These are phyloP conservation scores for Alfaro cultratus DNA, from an alignment of 2,797 vertebrate species.

Conservation along the genomic window DNA sequence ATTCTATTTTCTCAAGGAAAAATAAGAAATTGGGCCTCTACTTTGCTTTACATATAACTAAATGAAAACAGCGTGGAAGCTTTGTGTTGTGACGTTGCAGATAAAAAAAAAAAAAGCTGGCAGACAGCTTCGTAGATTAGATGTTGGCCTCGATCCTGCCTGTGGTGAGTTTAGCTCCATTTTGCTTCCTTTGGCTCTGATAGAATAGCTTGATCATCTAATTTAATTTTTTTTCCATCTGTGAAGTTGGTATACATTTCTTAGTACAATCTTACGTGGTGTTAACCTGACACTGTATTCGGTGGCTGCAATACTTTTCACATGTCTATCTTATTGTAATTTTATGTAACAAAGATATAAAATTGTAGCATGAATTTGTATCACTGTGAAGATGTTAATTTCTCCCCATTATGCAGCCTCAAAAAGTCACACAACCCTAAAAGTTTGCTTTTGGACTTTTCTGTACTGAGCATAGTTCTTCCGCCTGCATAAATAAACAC, in stretches of 20 bases:
- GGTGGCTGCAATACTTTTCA: background rate
- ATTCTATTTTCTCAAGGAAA: background rate
- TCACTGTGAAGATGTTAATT: background rate
- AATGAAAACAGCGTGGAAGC: background rate
- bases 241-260: background rate
- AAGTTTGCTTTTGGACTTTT: background rate
- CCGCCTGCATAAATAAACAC: too few species aligned
- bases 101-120: conserved; percentile 24
- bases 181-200: conserved; percentile 23
- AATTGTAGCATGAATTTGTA: background rate
- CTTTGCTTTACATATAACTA: background rate
- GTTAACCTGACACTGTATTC: background rate
- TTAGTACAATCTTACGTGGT: background rate
- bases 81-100: background rate
- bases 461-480: too few species aligned
- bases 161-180: conserved; percentile 19
- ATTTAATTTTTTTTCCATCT: background rate
- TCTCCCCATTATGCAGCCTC: background rate
- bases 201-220: conserved; percentile 12
- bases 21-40: background rate
- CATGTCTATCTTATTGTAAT: too few species aligned
- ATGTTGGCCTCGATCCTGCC: conserved; percentile 30
- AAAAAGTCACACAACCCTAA: background rate
- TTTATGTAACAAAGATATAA: background rate
- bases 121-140: conserved; percentile 35